Percentiles rank a stretch among this genome's conserved stretches.
Conservation (phyloP, 2,797 vertebrate species). For the Pampus argenteus region DNA sequence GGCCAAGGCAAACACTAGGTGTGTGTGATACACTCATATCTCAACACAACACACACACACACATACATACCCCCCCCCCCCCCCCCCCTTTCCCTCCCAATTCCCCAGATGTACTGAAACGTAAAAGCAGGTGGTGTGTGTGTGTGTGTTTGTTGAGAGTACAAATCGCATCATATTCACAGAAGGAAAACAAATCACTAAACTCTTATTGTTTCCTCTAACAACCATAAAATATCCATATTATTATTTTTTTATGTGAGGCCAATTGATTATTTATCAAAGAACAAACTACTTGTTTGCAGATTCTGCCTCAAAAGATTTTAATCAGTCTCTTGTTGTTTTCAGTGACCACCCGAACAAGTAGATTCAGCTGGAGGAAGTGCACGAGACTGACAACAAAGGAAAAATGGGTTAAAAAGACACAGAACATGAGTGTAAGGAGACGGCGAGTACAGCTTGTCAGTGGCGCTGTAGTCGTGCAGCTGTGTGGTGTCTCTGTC, state of each 20-base stretch:
- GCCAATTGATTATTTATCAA: constrained; percentile 35
- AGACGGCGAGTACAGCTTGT: constrained; percentile 53
- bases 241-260: constrained; percentile 4
- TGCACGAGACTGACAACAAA: constrained; percentile 24
- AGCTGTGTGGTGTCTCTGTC: constrained; percentile 86
- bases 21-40: constrained; percentile 69
- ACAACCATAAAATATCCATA: constrained; percentile 18
- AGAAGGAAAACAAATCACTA: not conserved
- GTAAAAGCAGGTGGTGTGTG: constrained; percentile 46
- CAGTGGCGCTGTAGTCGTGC: constrained; percentile 63
- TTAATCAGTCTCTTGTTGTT: constrained; percentile 18
- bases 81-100: constrained; percentile 12
- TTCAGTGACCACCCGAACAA: constrained; percentile 25
- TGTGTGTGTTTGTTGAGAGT: constrained; percentile 12
- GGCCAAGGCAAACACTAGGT: constrained; percentile 77
- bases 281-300: constrained; percentile 28
- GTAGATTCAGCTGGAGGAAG: constrained; percentile 33
- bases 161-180: constrained; percentile 6
- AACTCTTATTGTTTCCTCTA: constrained; percentile 14
- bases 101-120: constrained; percentile 60
- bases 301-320: constrained; percentile 13
- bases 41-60: constrained; percentile 43
- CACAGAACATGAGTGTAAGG: constrained; percentile 23
- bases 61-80: constrained; percentile 24
- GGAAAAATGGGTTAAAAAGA: constrained; percentile 26